Conservation (phyloP, 2,113 vertebrate genomes). For the Brachyistius frenatus region DNA sequence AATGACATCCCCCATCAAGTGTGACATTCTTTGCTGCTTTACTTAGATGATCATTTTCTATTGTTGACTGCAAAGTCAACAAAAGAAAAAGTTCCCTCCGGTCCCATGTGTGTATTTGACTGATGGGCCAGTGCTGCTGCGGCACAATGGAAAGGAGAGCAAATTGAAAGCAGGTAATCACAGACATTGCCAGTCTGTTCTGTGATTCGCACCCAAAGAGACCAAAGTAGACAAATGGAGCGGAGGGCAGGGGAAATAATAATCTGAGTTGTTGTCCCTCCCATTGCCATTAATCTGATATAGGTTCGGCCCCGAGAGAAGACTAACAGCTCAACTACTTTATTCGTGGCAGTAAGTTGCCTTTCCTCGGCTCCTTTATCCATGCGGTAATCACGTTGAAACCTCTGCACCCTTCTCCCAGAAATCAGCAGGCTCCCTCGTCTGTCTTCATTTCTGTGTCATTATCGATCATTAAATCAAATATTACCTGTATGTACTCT, state of each 20-base stretch:
- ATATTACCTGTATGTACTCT: neutral
- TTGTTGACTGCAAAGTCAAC: constrained; percentile 21
- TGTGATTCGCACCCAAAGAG: constrained; percentile 42
- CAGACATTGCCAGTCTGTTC: constrained; percentile 53
- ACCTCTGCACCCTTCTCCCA: neutral
- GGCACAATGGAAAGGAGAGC: constrained; percentile 51
- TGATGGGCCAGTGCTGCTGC: constrained; percentile 43
- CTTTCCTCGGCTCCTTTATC: constrained; percentile 20
- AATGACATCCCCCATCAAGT: constrained; percentile 12
- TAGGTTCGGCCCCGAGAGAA: constrained; percentile 23
- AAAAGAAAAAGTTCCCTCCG: constrained; percentile 48
- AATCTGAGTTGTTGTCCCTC: constrained; percentile 52
- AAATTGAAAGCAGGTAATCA: constrained; percentile 74
- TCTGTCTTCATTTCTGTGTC: neutral
- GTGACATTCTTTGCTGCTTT: constrained; percentile 28
- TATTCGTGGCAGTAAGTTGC: constrained; percentile 27
- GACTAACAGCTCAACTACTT: constrained; percentile 38
- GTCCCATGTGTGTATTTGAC: constrained; percentile 50
- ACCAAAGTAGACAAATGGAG: constrained; percentile 66
- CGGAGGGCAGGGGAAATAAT: constrained; percentile 59
- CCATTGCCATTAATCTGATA: constrained; percentile 62
- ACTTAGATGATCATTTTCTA: constrained; percentile 53
- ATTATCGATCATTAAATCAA: constrained; percentile 10
- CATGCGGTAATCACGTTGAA: constrained; percentile 4
- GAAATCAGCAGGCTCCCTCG: neutral